Evolutionary conservation across 30 jellyfish, hydroid and myxozoan species (phyloP), one percentile per base, ranked within the genome.

Genomic region (Aurelia sp.): DNA sequence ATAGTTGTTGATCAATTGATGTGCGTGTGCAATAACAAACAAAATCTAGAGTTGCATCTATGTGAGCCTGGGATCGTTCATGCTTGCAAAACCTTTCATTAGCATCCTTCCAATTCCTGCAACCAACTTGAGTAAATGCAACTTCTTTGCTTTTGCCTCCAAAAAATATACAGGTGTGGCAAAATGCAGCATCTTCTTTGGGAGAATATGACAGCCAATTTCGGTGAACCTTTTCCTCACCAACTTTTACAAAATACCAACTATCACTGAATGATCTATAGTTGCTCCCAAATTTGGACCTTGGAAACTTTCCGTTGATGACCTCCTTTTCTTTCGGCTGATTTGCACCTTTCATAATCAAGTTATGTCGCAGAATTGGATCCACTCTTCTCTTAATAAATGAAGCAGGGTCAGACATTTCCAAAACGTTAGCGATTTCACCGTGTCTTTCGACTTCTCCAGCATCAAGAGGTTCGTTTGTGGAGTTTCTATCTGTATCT

Each of bases 81-180:
- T 80, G 90, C 50, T 61, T 62, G 81, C 21, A 10, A 63, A 80
- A 63, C 90, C 50, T 41, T 66, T 63, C 90, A 61, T 61, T 82
- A 38, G 90, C 81, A 80, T 80, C 90, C 50, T 64, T 80, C 90
- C 90, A 80, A 47, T 80, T 80, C 55, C 68, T 3, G 69, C 67
- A 80, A 48, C 90, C 90, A 63, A n/a, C 69, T 63, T 80, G 81
- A 51, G 52, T 63, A 63, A 80, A 80, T 13, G 70, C 82, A 17
- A 21, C 69, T n/a, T 80, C 90, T 80, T 63, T 80, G 69, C 60
- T 62, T 80, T 40, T 40, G 44, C 64, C 69, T 19, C 90, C 90
- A 63, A 80, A 80, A 63, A 80, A 78, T 27, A 78, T 7, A 41
- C 81, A 78, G 64, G 80, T n/a, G 64, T 78, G 89, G 67, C 72